A percentile compares a stretch with the other conserved stretches of the same genome.
phyloP scores from a whole-genome alignment of 2,797 vertebrate genomes.

The Rhabdophis nuchalis region DNA sequence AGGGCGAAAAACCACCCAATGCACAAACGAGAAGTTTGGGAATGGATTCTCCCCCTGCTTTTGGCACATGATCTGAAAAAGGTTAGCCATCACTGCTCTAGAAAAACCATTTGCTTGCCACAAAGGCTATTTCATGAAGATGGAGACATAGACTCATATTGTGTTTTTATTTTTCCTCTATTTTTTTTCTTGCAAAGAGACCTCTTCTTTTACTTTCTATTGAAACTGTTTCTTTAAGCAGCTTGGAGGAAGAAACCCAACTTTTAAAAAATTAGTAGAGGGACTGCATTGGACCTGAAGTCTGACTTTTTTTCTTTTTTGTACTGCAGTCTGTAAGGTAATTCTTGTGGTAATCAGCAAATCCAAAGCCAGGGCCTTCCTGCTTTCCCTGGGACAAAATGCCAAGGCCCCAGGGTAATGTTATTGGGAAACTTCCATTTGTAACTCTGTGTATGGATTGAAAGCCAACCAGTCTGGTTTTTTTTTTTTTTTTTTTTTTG shows the following conservation, averaged over 20 bases:
- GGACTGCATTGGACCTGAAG: neutral
- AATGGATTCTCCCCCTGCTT: too few species aligned
- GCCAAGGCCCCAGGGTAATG: neutral
- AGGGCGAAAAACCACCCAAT: too few species aligned
- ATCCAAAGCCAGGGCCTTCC: neutral
- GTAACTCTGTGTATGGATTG: neutral
- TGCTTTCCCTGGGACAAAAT: neutral
- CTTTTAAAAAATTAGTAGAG: neutral
- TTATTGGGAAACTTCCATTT: neutral
- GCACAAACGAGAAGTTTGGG: too few species aligned
- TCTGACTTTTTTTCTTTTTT: neutral
- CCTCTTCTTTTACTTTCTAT: neutral
- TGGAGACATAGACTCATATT: neutral
- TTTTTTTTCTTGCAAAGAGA: neutral
- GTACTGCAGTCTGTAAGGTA: neutral
- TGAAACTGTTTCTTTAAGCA: neutral
- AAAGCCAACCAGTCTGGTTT: neutral
- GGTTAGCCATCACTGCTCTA: too few species aligned
- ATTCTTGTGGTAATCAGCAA: neutral
- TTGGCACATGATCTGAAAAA: too few species aligned
- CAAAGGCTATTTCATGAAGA: neutral
- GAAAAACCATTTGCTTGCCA: neutral
- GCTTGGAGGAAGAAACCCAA: neutral
- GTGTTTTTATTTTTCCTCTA: neutral
- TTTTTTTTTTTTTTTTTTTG: too few species aligned